Conservation (phyloP, 1,140 invertebrate genomes). For the Drosophila neocordata region DNA sequence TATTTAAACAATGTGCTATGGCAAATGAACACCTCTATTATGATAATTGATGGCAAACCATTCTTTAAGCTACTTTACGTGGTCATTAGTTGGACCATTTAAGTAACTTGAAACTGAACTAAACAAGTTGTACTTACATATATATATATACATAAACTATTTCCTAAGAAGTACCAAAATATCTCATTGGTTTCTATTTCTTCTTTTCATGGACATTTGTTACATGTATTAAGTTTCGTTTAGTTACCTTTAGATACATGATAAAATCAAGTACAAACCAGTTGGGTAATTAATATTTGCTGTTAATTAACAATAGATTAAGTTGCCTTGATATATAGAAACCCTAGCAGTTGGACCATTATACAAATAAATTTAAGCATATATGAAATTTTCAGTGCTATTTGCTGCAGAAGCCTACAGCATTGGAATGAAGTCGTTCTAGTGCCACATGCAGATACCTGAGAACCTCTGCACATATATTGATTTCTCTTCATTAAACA, state of each 20-base stretch:
- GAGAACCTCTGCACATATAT: background rate
- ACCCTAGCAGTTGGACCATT: background rate
- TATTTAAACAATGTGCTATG: background rate
- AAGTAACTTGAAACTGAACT: constrained; percentile 1
- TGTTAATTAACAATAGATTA: background rate
- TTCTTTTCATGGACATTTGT: too few species aligned
- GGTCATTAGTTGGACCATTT: background rate
- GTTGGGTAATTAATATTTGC: background rate
- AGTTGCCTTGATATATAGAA: background rate
- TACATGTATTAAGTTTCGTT: background rate
- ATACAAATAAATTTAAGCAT: too few species aligned
- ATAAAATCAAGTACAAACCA: background rate
- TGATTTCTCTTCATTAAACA: background rate
- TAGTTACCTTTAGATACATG: background rate
- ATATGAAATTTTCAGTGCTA: too few species aligned
- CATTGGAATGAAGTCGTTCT: background rate
- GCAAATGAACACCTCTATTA: background rate
- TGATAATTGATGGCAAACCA: constrained; percentile 21
- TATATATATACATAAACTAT: background rate
- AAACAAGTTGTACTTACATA: background rate
- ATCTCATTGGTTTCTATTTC: background rate
- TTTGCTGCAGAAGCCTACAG: too few species aligned
- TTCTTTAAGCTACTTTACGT: background rate
- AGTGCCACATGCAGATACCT: background rate
- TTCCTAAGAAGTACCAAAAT: too few species aligned